Base-by-base conservation (phyloP, 2,797 vertebrate genomes). In the Lepidocolaptes lacrymiger region DNA sequence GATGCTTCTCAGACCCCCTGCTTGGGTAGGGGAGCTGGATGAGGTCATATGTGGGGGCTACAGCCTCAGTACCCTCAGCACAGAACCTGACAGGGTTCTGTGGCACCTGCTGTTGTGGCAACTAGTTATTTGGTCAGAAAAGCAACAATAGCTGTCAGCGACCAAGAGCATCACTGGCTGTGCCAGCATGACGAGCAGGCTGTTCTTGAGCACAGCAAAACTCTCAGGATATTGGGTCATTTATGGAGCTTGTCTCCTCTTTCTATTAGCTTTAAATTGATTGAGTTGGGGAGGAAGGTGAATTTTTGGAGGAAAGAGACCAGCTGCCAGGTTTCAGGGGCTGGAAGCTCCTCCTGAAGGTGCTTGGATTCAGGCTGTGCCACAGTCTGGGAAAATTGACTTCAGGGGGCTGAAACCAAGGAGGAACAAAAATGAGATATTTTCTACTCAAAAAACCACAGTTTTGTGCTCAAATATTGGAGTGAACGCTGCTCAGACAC, bases 151-250 rank as follows among this genome's bases (percentile, higher is more conserved):
- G 39, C 48, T 63, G 63, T 23, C 1, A 0, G 2, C 81, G 49
- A 28, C 28, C 61, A 64, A 88, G 10, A 93, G 23, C 28, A 75
- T 28, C 66, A 37, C 23, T 4, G 8, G 23, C 49, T 37, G 7
- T 49, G 63, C 67, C 51, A 82, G 21, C 51, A 24, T 0, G 1
- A 20, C 0, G 0, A 3, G 4, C 19, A 1, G 7, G 18, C 26
- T 68, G 28, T 58, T 91, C n/a, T 63, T 10, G 7, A 34, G 43
- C 73, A 61, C 17, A 51, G 49, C 28, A 72, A 68, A 84, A 36
- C 54, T 72, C 26, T 43, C 22, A 52, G 36, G 41, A 30, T 58
- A 30, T 28, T 7, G 6, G 17, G 14, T 59, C 5, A 7, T 71
- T 61, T 55, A 14, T n/a, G 39, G 23, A 88, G 41, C 22, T 18